Conservation (phyloP, 2,888 invertebrate species). For the Diogma glabrata region DNA sequence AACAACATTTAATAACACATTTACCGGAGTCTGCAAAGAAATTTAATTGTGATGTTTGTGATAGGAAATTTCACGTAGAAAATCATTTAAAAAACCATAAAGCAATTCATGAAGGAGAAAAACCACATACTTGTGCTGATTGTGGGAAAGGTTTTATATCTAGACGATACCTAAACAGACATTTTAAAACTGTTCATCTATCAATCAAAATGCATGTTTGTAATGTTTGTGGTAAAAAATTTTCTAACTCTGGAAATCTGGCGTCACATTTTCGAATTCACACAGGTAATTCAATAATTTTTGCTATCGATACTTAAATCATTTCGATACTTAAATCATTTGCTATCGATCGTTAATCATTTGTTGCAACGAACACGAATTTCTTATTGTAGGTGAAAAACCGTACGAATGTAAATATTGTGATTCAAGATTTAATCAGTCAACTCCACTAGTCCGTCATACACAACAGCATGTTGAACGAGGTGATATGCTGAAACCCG, state of each 20-base stretch:
- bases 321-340: too few species aligned
- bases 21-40: slow-evolving; percentile 1
- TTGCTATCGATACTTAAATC: too few species aligned
- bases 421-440: slow-evolving; percentile 5
- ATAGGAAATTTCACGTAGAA: not conserved
- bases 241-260: not conserved
- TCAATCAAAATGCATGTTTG: not conserved
- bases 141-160: slow-evolving; percentile 6
- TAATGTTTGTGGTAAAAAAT: not conserved
- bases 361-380: too few species aligned
- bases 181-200: not conserved
- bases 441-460: slow-evolving; percentile 1
- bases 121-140: not conserved
- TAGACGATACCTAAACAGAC: not conserved
- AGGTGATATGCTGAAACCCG: not conserved
- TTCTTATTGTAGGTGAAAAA: too few species aligned
- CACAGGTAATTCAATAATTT: too few species aligned
- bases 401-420: slow-evolving; percentile 8
- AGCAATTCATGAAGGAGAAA: slow-evolving; percentile 6
- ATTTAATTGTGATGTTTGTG: not conserved
- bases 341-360: too few species aligned
- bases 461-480: not conserved
- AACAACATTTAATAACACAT: slow-evolving; percentile 1
- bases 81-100: not conserved
- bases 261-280: slow-evolving; percentile 3